A percentile compares a stretch with the other conserved stretches of the same genome.
Evolutionary conservation across 2,797 vertebrate species (phyloP).

Genomic region (Oophaga sylvatica): DNA sequence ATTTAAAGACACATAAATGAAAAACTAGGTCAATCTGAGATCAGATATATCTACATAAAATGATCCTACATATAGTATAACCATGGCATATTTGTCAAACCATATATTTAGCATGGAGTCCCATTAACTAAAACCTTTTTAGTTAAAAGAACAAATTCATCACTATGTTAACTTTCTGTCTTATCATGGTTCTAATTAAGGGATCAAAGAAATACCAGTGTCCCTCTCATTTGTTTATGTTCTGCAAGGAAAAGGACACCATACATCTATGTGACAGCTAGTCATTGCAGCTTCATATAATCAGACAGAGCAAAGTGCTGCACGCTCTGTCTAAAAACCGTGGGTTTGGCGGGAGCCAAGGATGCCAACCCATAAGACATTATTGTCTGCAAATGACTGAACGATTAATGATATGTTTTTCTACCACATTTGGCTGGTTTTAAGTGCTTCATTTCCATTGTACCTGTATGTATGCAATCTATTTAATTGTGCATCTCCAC

Average conservation of each 20-base stretch:
- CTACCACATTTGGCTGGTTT: not conserved
- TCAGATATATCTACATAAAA: not conserved
- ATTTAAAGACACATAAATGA: not conserved
- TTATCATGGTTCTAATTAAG: conserved; percentile 75
- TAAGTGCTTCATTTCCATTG: not conserved
- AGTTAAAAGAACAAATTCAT: conserved; percentile 65
- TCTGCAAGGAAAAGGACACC: conserved; percentile 71
- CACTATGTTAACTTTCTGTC: conserved; percentile 62
- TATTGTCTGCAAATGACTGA: not conserved
- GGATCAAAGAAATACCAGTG: conserved; percentile 70
- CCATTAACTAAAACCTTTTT: conserved; percentile 55
- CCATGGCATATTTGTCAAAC: conserved; percentile 9
- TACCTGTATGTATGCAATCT: no score
- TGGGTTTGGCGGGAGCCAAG: conserved; percentile 18
- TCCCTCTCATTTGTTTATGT: conserved; percentile 73
- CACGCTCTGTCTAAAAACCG: conserved; percentile 51
- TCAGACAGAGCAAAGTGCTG: conserved; percentile 56
- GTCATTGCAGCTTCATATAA: conserved; percentile 71
- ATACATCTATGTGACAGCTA: conserved; percentile 78
- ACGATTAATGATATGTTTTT: not conserved
- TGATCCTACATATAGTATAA: not conserved
- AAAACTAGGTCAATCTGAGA: not conserved
- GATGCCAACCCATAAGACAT: not conserved
- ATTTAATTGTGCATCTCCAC: no score
- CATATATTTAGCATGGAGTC: conserved; percentile 52